These are phyloP conservation scores for Perizoma affinitatum DNA, from an alignment of 2,888 invertebrate genomes.

Conservation along the genomic window DNA sequence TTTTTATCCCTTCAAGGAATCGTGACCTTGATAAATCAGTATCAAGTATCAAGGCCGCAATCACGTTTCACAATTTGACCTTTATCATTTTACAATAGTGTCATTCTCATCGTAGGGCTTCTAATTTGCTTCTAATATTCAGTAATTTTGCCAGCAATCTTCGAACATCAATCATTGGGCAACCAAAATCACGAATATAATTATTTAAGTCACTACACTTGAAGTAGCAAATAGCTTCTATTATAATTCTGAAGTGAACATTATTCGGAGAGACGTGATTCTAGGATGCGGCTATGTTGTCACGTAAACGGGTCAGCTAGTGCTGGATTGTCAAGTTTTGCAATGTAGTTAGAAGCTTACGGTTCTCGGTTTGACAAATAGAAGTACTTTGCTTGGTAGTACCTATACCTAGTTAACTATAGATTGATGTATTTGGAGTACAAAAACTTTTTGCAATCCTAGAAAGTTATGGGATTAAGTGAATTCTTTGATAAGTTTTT, in stretches of 20 bases:
- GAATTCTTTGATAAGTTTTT: no score
- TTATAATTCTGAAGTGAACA: constrained; percentile 57
- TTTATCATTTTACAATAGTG: no score
- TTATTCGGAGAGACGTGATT: constrained; percentile 61
- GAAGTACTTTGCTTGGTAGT: constrained; percentile 5
- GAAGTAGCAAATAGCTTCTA: constrained; percentile 58
- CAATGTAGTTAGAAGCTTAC: constrained; percentile 19
- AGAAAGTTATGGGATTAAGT: no score
- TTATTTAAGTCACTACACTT: constrained; percentile 47
- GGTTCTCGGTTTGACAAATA: constrained; percentile 23
- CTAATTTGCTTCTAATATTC: not conserved
- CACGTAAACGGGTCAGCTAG: constrained; percentile 44
- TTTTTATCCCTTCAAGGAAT: no score
- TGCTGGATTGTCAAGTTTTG: constrained; percentile 26
- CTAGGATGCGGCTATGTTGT: constrained; percentile 43
- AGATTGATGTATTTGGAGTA: no score
- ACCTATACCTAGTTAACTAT: no score
- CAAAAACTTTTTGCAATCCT: no score
- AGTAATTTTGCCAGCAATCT: not conserved
- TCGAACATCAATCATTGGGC: constrained; percentile 1
- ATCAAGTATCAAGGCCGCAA: no score
- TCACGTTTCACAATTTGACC: no score
- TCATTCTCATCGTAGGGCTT: not conserved
- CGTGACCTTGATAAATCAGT: no score
- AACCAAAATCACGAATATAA: constrained; percentile 55